Conservation (phyloP, 1,140 invertebrate genomes). For the Nilaparvata lugens region DNA sequence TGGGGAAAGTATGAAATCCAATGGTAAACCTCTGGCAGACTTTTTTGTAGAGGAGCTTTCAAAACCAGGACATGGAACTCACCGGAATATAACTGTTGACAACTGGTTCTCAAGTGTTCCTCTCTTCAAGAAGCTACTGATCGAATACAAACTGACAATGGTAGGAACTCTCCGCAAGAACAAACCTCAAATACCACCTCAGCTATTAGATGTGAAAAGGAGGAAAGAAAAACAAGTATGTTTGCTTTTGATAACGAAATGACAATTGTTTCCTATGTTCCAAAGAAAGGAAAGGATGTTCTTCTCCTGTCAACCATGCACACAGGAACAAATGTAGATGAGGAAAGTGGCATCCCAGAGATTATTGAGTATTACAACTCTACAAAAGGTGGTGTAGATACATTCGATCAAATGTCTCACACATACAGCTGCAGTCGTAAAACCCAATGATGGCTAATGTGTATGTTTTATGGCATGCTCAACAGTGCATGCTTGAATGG, state of each 20-base stretch:
- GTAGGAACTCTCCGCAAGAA: too few species aligned
- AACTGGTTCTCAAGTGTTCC: constrained; percentile 22
- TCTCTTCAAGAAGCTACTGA: constrained; percentile 14
- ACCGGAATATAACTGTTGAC: constrained; percentile 22
- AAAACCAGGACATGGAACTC: constrained; percentile 12
- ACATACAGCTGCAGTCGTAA: too few species aligned
- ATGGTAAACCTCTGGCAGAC: constrained; percentile 1
- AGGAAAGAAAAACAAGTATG: constrained; percentile 13
- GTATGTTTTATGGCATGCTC: too few species aligned
- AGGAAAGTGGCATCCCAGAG: too few species aligned
- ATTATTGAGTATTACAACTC: too few species aligned
- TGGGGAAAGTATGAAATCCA: constrained; percentile 26
- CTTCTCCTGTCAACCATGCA: too few species aligned
- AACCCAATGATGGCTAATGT: too few species aligned
- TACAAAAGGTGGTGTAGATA: too few species aligned
- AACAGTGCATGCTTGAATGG: too few species aligned
- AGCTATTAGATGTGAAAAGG: constrained; percentile 2
- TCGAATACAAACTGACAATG: constrained; percentile 16
- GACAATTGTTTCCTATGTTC: constrained; percentile 32
- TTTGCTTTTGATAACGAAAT: constrained; percentile 30
- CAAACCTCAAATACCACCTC: constrained; percentile 15
- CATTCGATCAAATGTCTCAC: too few species aligned
- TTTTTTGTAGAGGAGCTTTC: constrained; percentile 10
- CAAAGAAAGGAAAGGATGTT: constrained; percentile 28
- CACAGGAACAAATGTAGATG: too few species aligned